phyloP scores from a whole-genome alignment of 2,888 invertebrate species.

The Tetramorium bicarinatum region DNA sequence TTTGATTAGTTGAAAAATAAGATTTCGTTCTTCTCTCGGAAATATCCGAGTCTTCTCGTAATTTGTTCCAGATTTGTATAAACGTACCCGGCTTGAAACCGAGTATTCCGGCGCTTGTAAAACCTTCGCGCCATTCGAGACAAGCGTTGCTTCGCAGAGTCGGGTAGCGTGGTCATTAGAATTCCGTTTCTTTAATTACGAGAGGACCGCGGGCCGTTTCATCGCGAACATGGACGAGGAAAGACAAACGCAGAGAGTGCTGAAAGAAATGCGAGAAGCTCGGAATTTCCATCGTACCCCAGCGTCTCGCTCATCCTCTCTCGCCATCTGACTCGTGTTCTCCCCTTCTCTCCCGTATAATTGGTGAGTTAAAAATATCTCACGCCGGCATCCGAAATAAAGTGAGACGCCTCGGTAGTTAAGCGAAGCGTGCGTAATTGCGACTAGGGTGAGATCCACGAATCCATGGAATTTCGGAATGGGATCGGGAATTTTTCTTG shows the following conservation, averaged over 20 bases:
- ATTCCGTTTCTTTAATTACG: constrained; percentile 75
- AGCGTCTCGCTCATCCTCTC: constrained; percentile 7
- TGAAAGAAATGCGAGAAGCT: constrained; percentile 70
- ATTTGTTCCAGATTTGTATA: constrained; percentile 33
- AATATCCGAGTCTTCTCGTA: constrained; percentile 25
- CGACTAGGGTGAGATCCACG: constrained; percentile 46
- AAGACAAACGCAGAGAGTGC: constrained; percentile 70
- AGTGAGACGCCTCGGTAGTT: constrained; percentile 70
- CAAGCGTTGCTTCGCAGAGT: constrained; percentile 23
- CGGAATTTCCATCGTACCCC: constrained; percentile 57
- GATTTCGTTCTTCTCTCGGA: not conserved
- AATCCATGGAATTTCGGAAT: constrained; percentile 33
- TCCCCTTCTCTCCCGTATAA: constrained; percentile 63
- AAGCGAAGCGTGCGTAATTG: constrained; percentile 70
- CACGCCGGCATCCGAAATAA: constrained; percentile 70
- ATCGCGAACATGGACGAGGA: constrained; percentile 64
- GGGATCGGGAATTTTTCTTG: constrained; percentile 63
- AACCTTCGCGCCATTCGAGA: constrained; percentile 46
- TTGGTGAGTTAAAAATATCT: constrained; percentile 79
- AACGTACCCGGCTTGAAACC: not conserved
- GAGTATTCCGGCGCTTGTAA: constrained; percentile 45
- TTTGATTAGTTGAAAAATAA: not conserved
- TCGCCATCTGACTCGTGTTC: constrained; percentile 16
- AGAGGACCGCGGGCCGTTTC: constrained; percentile 55
- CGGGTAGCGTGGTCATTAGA: constrained; percentile 60